Conservation (phyloP, 2,797 vertebrate genomes). For the Sebastes taczanowskii region DNA sequence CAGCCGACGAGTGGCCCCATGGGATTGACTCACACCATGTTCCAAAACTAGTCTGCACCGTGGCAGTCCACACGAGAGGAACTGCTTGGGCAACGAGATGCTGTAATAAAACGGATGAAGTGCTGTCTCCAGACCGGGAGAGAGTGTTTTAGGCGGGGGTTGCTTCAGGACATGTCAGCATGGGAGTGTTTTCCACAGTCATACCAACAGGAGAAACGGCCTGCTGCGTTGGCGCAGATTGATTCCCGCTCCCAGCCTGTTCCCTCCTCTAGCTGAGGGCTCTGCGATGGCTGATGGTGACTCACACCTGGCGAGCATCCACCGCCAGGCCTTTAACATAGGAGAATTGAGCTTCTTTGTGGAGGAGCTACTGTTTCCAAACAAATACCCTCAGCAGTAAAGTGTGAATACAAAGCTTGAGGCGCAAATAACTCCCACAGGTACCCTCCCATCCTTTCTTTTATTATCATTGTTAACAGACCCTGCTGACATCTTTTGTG, state of each 20-base stretch:
- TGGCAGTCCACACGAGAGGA: not conserved
- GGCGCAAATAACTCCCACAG: constrained; percentile 39
- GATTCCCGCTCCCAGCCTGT: constrained; percentile 11
- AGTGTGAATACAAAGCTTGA: constrained; percentile 30
- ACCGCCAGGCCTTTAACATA: constrained; percentile 13
- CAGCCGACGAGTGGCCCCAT: not conserved
- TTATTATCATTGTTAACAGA: constrained; percentile 44
- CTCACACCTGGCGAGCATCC: constrained; percentile 38
- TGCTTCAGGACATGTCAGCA: constrained; percentile 52
- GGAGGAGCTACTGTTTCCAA: constrained; percentile 26
- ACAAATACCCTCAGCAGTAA: constrained; percentile 35
- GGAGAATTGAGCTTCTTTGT: constrained; percentile 21
- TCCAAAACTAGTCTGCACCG: not conserved
- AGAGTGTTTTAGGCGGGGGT: constrained; percentile 26
- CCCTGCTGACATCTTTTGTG: constrained; percentile 47
- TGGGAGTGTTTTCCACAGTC: constrained; percentile 36
- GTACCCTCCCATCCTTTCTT: constrained; percentile 14
- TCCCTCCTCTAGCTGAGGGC: constrained; percentile 9
- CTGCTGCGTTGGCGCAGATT: constrained; percentile 12
- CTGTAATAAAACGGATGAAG: constrained; percentile 28
- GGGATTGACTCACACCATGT: not conserved
- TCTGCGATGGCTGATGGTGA: constrained; percentile 49
- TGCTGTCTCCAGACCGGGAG: constrained; percentile 21
- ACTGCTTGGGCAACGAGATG: constrained; percentile 10
- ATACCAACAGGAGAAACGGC: constrained; percentile 29